These are phyloP conservation scores for Condylura cristata DNA, from an alignment of 2,113 vertebrate species.

Conservation along the genomic window DNA sequence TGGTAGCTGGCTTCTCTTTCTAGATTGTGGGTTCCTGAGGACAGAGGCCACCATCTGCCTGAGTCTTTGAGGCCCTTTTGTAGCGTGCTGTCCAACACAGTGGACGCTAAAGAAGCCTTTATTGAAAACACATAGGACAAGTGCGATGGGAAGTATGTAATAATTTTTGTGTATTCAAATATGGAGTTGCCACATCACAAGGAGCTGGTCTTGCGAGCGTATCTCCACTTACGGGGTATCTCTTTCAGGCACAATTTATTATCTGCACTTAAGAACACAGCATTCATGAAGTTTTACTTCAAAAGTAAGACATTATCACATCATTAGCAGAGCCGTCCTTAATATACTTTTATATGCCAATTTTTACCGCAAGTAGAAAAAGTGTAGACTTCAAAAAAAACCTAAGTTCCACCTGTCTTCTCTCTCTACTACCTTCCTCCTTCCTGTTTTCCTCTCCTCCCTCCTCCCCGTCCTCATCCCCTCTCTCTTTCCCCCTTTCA, in stretches of 20 bases:
- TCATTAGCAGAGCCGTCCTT: not conserved
- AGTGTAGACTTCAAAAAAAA: not conserved
- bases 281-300: not conserved
- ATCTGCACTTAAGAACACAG: not conserved
- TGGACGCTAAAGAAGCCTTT: not conserved
- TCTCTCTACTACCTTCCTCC: too few species aligned
- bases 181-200: not conserved
- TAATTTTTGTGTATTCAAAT: not conserved
- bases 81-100: not conserved
- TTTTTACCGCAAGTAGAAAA: not conserved
- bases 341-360: not conserved
- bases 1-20: not conserved
- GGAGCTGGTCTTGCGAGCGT: not conserved
- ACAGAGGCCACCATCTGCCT: not conserved
- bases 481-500: rapidly evolving
- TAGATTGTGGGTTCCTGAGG: not conserved
- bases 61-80: not conserved
- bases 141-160: not conserved
- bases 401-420: not conserved
- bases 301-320: not conserved
- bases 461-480: too few species aligned
- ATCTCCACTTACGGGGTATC: not conserved
- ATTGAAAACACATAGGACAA: not conserved
- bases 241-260: not conserved
- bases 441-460: too few species aligned